Conservation (phyloP, 2,113 vertebrate genomes). For the Condylura cristata region DNA sequence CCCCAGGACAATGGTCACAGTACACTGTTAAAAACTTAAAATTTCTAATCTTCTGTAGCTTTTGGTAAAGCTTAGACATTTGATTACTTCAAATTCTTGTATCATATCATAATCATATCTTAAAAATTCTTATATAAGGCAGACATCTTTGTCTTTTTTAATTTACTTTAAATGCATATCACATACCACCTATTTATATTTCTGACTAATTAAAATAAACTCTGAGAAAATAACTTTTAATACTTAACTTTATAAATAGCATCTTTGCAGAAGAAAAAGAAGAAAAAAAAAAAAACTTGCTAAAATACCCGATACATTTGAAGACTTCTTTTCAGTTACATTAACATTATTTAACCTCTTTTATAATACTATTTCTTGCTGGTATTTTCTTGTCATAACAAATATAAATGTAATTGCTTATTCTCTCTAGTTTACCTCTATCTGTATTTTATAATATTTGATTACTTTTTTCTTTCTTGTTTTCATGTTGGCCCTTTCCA, state of each 20-base stretch:
- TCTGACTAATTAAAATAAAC: not conserved
- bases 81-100: not conserved
- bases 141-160: not conserved
- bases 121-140: not conserved
- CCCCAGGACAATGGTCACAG: not conserved
- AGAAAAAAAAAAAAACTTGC: not conserved
- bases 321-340: not conserved
- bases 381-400: not conserved
- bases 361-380: not conserved
- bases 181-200: not conserved
- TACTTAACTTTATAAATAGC: not conserved
- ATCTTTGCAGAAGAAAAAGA: constrained; percentile 5
- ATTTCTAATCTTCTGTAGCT: not conserved
- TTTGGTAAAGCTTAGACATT: not conserved
- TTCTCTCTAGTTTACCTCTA: not conserved
- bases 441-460: not conserved
- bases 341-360: not conserved
- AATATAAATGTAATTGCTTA: not conserved
- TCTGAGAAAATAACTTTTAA: not conserved
- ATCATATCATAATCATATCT: not conserved
- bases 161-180: not conserved
- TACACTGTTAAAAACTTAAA: not conserved
- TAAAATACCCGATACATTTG: not conserved
- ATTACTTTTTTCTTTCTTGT: not conserved
- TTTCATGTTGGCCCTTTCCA: not conserved